A percentile compares a stretch with the other conserved stretches of the same genome.
Evolutionary conservation across 1,140 invertebrate genomes (phyloP).

Genomic region (Platyura marginata): DNA sequence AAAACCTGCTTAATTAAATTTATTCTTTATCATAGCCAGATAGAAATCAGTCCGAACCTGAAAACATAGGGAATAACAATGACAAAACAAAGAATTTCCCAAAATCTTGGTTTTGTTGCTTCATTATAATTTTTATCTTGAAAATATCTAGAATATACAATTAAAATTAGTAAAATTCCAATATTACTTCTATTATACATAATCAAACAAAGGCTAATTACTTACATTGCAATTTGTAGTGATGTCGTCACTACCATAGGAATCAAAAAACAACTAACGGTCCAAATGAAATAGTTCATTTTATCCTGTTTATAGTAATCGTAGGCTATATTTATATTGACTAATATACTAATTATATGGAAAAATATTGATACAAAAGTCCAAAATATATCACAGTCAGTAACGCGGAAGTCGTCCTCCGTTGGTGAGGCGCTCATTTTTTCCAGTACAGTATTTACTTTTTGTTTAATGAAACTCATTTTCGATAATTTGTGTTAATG

Average conservation of each 20-base stretch:
- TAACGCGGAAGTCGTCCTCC: not conserved
- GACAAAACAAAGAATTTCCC: constrained; percentile 4
- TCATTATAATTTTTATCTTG: constrained; percentile 4
- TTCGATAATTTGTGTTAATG: too few species aligned
- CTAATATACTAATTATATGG: constrained; percentile 29
- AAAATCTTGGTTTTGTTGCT: not conserved
- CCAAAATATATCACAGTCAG: constrained; percentile 3
- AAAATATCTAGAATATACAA: constrained; percentile 6
- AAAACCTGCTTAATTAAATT: constrained; percentile 27
- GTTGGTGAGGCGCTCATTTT: too few species aligned
- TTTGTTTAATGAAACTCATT: too few species aligned
- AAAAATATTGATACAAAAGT: constrained; percentile 27
- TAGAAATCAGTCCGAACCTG: constrained; percentile 20
- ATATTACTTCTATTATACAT: constrained; percentile 1
- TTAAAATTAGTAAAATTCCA: not conserved
- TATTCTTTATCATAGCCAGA: constrained; percentile 27
- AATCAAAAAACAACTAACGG: constrained; percentile 29
- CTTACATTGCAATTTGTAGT: constrained; percentile 32
- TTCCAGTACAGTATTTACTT: too few species aligned
- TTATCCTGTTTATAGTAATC: constrained; percentile 21
- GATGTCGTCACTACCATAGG: constrained; percentile 30
- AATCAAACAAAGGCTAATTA: constrained; percentile 4
- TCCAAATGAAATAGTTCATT: constrained; percentile 27
- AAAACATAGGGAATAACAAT: constrained; percentile 13
- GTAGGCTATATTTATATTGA: constrained; percentile 32